Conservation (phyloP, 2,888 invertebrate species). For the Spicauda simplicius region DNA sequence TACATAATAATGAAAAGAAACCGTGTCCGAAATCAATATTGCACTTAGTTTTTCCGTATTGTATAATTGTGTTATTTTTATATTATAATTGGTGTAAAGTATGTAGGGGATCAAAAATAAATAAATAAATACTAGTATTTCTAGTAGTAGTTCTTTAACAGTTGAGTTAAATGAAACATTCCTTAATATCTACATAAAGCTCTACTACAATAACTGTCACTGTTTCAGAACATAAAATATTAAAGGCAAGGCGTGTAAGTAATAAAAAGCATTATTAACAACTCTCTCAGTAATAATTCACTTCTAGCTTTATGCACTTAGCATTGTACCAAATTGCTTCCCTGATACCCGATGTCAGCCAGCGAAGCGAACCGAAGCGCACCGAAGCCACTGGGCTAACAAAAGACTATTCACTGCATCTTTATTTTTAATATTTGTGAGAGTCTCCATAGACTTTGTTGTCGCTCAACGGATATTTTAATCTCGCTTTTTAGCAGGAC, state of each 20-base stretch:
- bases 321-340: constrained; percentile 17
- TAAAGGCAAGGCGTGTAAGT: background rate
- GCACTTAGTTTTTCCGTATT: no score
- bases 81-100: no score
- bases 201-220: background rate
- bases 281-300: background rate
- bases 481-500: constrained; percentile 41
- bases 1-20: no score
- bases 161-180: no score
- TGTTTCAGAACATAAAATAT: background rate
- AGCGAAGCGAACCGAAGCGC: constrained; percentile 7
- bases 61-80: no score
- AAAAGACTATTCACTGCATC: constrained; percentile 29
- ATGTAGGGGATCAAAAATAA: no score
- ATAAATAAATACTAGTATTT: no score
- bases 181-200: background rate
- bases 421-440: constrained; percentile 34
- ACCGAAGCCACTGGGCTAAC: constrained; percentile 15
- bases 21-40: no score
- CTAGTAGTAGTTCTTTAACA: no score
- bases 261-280: constrained; percentile 1
- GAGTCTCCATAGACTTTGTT: constrained; percentile 25
- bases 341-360: background rate
- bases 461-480: constrained; percentile 42
- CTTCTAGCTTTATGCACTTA: constrained; percentile 9